Base-by-base conservation (phyloP, 1,140 invertebrate genomes). In the Drosophila ogumai region DNA sequence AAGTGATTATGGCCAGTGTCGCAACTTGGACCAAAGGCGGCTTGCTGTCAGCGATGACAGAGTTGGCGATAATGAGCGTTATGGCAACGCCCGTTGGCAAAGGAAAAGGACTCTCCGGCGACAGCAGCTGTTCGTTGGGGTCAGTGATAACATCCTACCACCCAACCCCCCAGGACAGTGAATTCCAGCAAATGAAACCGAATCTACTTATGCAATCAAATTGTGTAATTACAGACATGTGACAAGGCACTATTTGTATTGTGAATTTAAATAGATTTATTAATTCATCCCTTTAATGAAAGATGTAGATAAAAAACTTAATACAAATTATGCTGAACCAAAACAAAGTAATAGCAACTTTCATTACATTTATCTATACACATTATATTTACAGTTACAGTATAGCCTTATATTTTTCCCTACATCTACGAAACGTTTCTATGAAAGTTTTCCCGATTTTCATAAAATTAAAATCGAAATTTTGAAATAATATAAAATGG, bases 121-220 rank as follows among this genome's bases (percentile, higher is more conserved):
- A 50, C 71, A 61, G 49, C 82, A 86, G 82, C 82, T 87, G 82
- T 59, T 86, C 44, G 82, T 59, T 85, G 28, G 43, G 47, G 47
- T 7, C 41, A 64, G 65, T 71, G 82, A 85, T 86, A 85, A 85
- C 63, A 49, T 38, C 34, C 59, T 40, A 17, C 19, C 50, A 22
- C 50, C 52, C 56, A 52, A 47, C 25, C 10, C 38, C 19, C 15
- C 28, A 31, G 12, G 28, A 68, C n/a, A 43, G 47, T 25, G 31
- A 43, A 19, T 43, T 57, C 22, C 52, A n/a, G 34, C 36, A 28
- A 60, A 73, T 52, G 67, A 74, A 72, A 73, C 32, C 57, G 28
- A 74, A 61, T 61, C 40, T n/a, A 41, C 19, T 63, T 74, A 63
- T 47, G 34, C 34, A 74, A 74, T 41, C 31, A 32, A 58, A 50